These are phyloP conservation scores for Thalpophila matura DNA, from an alignment of 2,888 invertebrate species.

Conservation along the genomic window DNA sequence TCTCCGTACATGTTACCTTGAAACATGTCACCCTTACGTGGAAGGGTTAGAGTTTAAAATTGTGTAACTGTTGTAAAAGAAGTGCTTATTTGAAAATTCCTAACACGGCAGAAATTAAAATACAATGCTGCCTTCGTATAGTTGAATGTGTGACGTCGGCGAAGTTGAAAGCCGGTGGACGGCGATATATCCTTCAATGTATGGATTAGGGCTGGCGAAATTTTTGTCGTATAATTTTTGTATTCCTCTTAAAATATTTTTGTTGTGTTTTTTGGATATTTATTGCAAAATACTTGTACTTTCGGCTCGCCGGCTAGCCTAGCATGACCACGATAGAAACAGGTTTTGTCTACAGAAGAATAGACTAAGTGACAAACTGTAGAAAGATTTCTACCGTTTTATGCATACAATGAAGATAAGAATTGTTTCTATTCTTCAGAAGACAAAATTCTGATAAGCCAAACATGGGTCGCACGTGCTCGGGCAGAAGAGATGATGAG, in stretches of 20 bases:
- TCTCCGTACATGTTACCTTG: slow-evolving; percentile 43
- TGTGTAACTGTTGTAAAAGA: slow-evolving; percentile 55
- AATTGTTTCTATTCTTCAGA: too few relatives aligned
- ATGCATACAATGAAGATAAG: too few relatives aligned
- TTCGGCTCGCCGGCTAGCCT: too few relatives aligned
- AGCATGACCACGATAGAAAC: too few relatives aligned
- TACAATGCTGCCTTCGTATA: slow-evolving; percentile 84
- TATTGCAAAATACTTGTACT: too few relatives aligned
- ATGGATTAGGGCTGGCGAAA: slow-evolving; percentile 69
- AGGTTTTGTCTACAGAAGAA: too few relatives aligned
- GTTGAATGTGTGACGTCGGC: slow-evolving; percentile 84
- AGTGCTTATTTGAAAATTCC: slow-evolving; percentile 79
- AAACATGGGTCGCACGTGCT: too few relatives aligned
- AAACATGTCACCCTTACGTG: slow-evolving; percentile 47
- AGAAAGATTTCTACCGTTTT: too few relatives aligned
- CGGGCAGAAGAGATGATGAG: too few relatives aligned
- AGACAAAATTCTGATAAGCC: too few relatives aligned
- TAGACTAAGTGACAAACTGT: too few relatives aligned
- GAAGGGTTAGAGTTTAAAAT: slow-evolving; percentile 52
- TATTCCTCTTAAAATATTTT: background rate
- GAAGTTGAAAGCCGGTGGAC: slow-evolving; percentile 82
- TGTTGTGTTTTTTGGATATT: too few relatives aligned
- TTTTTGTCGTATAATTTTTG: background rate
- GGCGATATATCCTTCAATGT: slow-evolving; percentile 84
- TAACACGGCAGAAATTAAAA: slow-evolving; percentile 84